Evolutionary conservation across 2,888 invertebrate species (phyloP).

Genomic region (Embidobia sp.): DNA sequence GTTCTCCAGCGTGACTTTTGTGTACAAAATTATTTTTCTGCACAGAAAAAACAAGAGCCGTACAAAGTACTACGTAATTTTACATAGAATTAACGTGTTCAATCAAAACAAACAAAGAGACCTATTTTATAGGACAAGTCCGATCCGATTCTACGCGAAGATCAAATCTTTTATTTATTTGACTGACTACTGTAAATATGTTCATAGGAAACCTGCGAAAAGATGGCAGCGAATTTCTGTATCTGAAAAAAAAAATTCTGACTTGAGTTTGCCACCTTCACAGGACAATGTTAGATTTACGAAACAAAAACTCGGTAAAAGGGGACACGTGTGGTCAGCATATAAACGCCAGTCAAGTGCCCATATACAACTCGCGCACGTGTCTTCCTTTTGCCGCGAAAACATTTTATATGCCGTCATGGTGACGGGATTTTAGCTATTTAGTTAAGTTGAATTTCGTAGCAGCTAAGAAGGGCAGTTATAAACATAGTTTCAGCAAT

Average conservation of each 20-base stretch:
- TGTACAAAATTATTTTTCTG: conserved; percentile 58
- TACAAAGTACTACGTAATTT: conserved; percentile 42
- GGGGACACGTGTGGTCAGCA: too few species aligned
- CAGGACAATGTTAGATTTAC: too few species aligned
- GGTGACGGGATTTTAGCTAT: conserved; percentile 1
- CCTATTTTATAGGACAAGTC: conserved; percentile 44
- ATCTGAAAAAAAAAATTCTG: conserved; percentile 37
- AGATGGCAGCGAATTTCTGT: background rate
- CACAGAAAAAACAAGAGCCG: conserved; percentile 30
- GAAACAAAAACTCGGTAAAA: too few species aligned
- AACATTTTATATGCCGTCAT: conserved; percentile 9
- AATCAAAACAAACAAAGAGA: conserved; percentile 22
- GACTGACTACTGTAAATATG: conserved; percentile 78
- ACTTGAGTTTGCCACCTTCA: too few species aligned
- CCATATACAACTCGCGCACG: background rate
- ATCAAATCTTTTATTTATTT: conserved; percentile 73
- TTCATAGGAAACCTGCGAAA: conserved; percentile 65
- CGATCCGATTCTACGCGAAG: conserved; percentile 17
- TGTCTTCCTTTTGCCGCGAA: background rate
- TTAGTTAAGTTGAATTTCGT: conserved; percentile 42
- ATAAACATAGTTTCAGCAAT: conserved; percentile 16
- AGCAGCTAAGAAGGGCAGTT: conserved; percentile 32
- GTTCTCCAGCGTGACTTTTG: conserved; percentile 19
- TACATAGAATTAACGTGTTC: conserved; percentile 15
- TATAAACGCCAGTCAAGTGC: background rate